A percentile compares a stretch with the other conserved stretches of the same genome.
These are phyloP conservation scores for Oreochromis niloticus DNA, from an alignment of 2,113 vertebrate species.

Conservation along the genomic window DNA sequence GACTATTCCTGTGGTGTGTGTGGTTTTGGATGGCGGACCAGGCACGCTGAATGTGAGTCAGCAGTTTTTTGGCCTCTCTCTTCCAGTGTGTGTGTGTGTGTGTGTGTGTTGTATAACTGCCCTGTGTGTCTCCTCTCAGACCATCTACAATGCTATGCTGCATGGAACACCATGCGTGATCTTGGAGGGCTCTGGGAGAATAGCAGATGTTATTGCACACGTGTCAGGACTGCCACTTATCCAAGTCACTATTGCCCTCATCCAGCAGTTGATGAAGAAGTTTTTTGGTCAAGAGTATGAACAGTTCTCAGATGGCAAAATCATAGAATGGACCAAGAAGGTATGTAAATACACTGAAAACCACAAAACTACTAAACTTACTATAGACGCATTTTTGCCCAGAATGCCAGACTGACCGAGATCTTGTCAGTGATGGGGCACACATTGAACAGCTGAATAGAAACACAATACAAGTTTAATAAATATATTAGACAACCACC, in stretches of 20 bases:
- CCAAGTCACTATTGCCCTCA: slow-evolving; percentile 75
- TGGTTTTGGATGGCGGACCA: slow-evolving; percentile 91
- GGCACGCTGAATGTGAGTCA: slow-evolving; percentile 88
- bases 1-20: slow-evolving; percentile 89
- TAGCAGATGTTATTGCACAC: slow-evolving; percentile 88
- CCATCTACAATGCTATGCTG: slow-evolving; percentile 86
- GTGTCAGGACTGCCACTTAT: slow-evolving; percentile 75
- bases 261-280: slow-evolving; percentile 75
- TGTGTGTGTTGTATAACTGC: background rate
- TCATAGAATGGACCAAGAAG: slow-evolving; percentile 93
- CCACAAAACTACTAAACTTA: background rate
- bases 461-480: background rate
- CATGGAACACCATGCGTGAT: slow-evolving; percentile 88
- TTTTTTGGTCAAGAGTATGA: slow-evolving; percentile 79
- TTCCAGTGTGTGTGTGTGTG: background rate
- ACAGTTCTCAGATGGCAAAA: slow-evolving; percentile 68
- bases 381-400: background rate
- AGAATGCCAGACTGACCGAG: background rate
- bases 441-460: background rate
- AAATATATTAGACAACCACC: background rate
- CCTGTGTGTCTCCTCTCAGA: slow-evolving; percentile 66
- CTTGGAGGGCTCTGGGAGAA: slow-evolving; percentile 88
- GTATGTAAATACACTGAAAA: slow-evolving; percentile 48
- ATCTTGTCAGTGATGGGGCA: background rate
- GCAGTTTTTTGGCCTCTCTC: background rate